These are phyloP conservation scores for Erinaceus europaeus DNA, from an alignment of 2,113 vertebrate species.

Conservation along the genomic window DNA sequence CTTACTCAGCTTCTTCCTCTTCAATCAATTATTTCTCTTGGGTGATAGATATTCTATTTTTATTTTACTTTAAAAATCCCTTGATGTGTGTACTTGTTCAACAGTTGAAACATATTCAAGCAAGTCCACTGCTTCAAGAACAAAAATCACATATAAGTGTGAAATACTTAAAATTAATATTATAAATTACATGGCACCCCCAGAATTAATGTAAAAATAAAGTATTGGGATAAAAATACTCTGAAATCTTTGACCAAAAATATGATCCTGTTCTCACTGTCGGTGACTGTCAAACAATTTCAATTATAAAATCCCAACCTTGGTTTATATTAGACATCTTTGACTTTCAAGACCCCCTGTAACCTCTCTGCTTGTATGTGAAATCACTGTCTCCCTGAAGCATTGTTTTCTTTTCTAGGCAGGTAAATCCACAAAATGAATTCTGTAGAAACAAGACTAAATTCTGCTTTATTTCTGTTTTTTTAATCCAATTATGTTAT, in stretches of 20 bases:
- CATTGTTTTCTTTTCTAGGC: neutral
- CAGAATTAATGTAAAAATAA: neutral
- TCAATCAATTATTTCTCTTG: neutral
- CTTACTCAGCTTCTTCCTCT: neutral
- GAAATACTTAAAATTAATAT: neutral
- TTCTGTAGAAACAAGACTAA: neutral
- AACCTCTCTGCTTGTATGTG: neutral
- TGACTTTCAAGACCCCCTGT: neutral
- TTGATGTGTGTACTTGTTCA: neutral
- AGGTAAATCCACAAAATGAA: neutral
- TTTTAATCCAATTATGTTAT: neutral
- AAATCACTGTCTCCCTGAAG: neutral
- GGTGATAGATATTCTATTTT: conserved; percentile 36
- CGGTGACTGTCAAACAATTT: neutral
- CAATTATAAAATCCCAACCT: neutral
- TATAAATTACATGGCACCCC: neutral
- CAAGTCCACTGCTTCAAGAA: neutral
- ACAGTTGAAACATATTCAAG: neutral
- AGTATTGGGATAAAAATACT: neutral
- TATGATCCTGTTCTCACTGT: neutral
- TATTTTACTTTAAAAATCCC: conserved; percentile 42
- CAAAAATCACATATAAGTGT: neutral
- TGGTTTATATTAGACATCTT: neutral
- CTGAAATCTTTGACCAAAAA: neutral
- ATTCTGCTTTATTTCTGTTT: neutral